These are phyloP conservation scores for Montipora efflorescens DNA, from an alignment of 64 coral and sea anemone genomes.

Conservation along the genomic window DNA sequence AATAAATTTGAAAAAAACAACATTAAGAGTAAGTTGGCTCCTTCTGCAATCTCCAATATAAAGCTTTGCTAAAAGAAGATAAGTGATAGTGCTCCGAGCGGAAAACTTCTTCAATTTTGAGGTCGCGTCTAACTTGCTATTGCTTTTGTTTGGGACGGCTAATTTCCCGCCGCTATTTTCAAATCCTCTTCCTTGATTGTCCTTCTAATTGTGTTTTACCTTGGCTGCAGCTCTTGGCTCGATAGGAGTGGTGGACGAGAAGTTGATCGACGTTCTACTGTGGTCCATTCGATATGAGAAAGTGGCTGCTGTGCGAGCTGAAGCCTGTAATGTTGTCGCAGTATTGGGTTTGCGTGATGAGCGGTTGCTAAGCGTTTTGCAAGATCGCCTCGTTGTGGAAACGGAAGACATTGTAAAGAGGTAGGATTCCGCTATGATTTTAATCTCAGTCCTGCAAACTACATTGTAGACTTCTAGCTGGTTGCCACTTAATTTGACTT, in stretches of 20 bases:
- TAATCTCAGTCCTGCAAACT: not conserved
- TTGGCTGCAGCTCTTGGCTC: constrained; percentile 73
- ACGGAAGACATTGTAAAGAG: constrained; percentile 95
- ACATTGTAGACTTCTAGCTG: no score
- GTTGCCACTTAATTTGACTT: no score
- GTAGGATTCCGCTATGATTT: constrained; percentile 12
- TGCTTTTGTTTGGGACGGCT: no score
- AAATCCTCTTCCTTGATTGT: not conserved
- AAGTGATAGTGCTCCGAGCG: no score
- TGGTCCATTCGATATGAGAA: constrained; percentile 98
- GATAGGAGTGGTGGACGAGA: constrained; percentile 80
- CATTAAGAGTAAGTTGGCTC: no score
- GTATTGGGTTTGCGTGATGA: constrained; percentile 80
- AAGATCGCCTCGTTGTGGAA: constrained; percentile 94
- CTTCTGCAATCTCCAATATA: no score
- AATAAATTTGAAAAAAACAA: no score
- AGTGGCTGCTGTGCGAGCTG: constrained; percentile 94
- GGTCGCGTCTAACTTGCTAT: no score
- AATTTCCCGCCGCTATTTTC: not conserved
- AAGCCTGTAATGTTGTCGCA: constrained; percentile 94
- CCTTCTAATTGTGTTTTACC: not conserved
- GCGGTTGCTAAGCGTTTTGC: constrained; percentile 81
- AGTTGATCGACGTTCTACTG: constrained; percentile 79
- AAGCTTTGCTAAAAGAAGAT: no score
- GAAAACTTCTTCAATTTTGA: no score